Conservation (phyloP, 2,888 invertebrate species). For the Mesorhabditis belari region DNA sequence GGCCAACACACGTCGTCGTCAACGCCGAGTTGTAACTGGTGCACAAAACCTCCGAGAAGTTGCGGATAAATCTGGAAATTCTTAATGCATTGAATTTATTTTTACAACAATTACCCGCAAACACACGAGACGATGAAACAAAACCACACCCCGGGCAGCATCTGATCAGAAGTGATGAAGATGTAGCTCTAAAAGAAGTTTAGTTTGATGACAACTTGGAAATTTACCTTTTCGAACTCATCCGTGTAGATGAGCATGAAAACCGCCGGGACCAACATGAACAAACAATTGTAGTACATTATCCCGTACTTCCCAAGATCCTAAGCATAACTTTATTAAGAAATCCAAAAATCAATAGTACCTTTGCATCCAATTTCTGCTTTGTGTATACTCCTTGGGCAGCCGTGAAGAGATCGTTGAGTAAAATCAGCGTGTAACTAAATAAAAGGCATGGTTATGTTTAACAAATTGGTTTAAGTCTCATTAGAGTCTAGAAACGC, state of each 20-base stretch:
- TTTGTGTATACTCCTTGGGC: conserved; percentile 93
- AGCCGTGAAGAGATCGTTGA: conserved; percentile 92
- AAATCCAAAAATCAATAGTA: conserved; percentile 22
- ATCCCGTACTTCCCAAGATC: conserved; percentile 58
- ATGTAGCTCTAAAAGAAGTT: conserved; percentile 11
- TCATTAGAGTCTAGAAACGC: no score
- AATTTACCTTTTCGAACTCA: conserved; percentile 51
- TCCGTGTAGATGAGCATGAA: conserved; percentile 52
- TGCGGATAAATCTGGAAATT: conserved; percentile 70
- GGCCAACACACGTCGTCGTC: conserved; percentile 95
- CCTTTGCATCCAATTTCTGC: conserved; percentile 82
- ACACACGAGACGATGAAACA: conserved; percentile 78
- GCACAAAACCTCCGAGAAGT: conserved; percentile 88
- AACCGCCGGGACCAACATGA: conserved; percentile 55
- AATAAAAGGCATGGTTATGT: no score
- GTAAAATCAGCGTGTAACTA: conserved; percentile 22
- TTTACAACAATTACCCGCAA: conserved; percentile 66
- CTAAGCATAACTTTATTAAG: conserved; percentile 15
- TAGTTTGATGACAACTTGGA: no score
- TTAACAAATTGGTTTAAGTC: no score
- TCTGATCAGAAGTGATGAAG: conserved; percentile 35
- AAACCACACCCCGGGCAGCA: conserved; percentile 36
- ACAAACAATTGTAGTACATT: conserved; percentile 58
- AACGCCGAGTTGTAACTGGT: conserved; percentile 94
- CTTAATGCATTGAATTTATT: conserved; percentile 6